Evolutionary conservation across 2,888 invertebrate species (phyloP).

Genomic region (Leptarthrus brevirostris): DNA sequence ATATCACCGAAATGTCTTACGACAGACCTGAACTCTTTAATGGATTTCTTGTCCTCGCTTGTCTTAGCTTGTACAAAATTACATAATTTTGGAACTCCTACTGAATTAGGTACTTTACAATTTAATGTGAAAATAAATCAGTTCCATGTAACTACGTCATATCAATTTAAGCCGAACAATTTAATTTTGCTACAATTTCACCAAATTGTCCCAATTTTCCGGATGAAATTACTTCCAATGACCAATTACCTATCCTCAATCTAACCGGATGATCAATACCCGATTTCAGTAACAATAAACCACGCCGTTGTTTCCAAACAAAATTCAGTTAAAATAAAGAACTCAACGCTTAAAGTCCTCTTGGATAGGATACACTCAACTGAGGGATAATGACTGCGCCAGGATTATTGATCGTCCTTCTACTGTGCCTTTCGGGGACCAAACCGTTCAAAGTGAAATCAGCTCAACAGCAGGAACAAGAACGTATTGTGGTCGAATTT

Average conservation of each 20-base stretch:
- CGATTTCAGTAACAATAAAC: not conserved
- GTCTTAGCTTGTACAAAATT: no score
- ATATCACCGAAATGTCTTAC: no score
- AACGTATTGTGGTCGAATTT: slow-evolving; percentile 31
- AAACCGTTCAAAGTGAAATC: not conserved
- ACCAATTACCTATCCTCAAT: slow-evolving; percentile 13
- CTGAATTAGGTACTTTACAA: no score
- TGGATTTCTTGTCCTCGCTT: no score
- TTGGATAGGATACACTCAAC: not conserved
- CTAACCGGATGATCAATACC: slow-evolving; percentile 6
- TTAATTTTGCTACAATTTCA: slow-evolving; percentile 34
- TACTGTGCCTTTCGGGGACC: not conserved
- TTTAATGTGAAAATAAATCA: no score
- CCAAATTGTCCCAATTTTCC: slow-evolving; percentile 43
- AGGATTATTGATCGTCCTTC: not conserved
- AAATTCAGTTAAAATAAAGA: not conserved
- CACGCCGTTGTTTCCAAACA: not conserved
- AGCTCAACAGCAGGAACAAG: not conserved
- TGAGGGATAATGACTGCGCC: not conserved
- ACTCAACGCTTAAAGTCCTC: not conserved
- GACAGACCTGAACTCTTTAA: no score
- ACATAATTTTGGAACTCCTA: no score
- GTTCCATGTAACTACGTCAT: no score
- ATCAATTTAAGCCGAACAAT: no score
- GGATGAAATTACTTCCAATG: slow-evolving; percentile 4